Evolutionary conservation across 2,797 vertebrate species (phyloP), one percentile per base, ranked within the genome.

Genomic region (Poliocrania exsul): DNA sequence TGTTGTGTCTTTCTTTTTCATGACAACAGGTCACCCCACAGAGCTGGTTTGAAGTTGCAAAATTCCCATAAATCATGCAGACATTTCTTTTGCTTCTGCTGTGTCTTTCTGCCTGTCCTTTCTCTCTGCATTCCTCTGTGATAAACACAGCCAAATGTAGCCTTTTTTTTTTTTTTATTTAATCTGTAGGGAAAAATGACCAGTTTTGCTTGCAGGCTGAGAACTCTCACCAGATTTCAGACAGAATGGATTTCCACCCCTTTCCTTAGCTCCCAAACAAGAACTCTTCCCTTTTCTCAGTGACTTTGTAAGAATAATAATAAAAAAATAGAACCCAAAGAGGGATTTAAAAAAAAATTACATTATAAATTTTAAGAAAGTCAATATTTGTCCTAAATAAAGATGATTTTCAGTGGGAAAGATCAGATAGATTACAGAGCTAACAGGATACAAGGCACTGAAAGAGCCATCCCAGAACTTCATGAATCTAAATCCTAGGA

Each of bases 31-130:
- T 92, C 70, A 70, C 73, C 61, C 29, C 38, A 70, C 28, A 2
- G 38, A 20, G 37, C 44, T 35, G 64, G 19, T 81, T 58, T 58
- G 67, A 79, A 75, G 81, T 77, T 80, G n/a, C 77, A 81, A 73
- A 81, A 56, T 77, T 93, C 66, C 81, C 92, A 70, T 75, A 93
- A 91, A 94, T 91, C 78, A 66, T 17, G 69, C 64, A 80, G 94
- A 61, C 31, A 1, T 67, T 78, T 71, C 44, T 58, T 75, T 35
- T 81, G 21, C 38, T 88, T 50, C 80, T 90, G 66, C 86, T 88
- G 17, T 83, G 38, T 91, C 23, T 87, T 65, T 82, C 56, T 65
- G 35, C 31, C 51, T 81, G 61, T 84, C 77, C 25, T 47, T 87
- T 77, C 78, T 72, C 79, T 40, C 67, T 73, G 72, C 77, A 83